Base-by-base conservation (phyloP, 2,113 vertebrate genomes). In the Petromus typicus region DNA sequence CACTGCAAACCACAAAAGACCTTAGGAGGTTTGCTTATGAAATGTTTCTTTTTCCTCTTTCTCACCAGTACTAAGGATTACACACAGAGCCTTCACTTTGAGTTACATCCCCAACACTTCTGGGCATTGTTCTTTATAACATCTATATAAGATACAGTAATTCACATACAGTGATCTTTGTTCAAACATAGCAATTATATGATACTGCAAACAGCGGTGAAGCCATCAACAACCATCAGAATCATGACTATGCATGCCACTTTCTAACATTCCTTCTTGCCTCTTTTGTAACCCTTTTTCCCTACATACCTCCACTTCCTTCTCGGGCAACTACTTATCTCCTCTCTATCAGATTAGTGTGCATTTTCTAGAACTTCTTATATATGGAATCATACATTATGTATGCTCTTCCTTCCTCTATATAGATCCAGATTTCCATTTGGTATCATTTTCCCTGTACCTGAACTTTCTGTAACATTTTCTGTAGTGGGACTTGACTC, bases 301-400 rank as follows among this genome's bases (percentile, higher is more conserved):
- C 17, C 78, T 92, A 13, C 1, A 11, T 59, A 14, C 81, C 43
- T 34, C 51, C 3, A 48, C 32, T 95, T 45, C 22, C 34, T 64
- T 43, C 37, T 17, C 57, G 56, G n/a, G n/a, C 48, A 95, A 48
- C 37, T 51, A 57, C 59, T 95, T 82, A 48, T 76, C 57, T 91
- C n/a, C 84, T 85, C 48, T 81, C 40, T 92, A 32, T 94, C 59
- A 89, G 54, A 92, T 94, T 85, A 90, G 23, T 73, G n/a, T 94
- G 54, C 54, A 81, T 96, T 90, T 95, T 89, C 76, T 56, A 87
- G 67, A 90, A 64, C 63, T 85, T 96, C 69, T 80, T 90, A 64
- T 90, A 90, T 92, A 83, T 95, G 54, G 17, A 89, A 91, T 90
- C 63, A 85, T 94, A 67, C 71, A 91, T 93, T 93, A 80, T 81